These are phyloP conservation scores for Tachina fera DNA, from an alignment of 2,888 invertebrate genomes.

Conservation along the genomic window DNA sequence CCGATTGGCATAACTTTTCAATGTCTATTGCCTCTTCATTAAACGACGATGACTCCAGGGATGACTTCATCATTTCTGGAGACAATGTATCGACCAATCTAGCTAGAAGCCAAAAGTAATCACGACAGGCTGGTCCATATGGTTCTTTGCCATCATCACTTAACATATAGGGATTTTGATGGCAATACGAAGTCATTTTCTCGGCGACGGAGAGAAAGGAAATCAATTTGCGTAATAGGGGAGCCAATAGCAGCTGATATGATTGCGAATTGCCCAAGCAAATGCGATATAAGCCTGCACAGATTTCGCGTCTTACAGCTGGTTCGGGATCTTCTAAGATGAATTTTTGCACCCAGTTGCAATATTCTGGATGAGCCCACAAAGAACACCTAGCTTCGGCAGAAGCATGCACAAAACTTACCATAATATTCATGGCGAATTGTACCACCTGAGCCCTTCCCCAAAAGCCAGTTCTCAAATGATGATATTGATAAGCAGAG, in stretches of 20 bases:
- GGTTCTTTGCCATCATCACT: slow-evolving; percentile 91
- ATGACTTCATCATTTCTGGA: slow-evolving; percentile 89
- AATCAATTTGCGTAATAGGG: slow-evolving; percentile 91
- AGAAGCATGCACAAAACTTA: slow-evolving; percentile 96
- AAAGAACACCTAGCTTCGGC: slow-evolving; percentile 90
- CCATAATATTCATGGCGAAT: slow-evolving; percentile 95
- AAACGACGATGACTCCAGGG: slow-evolving; percentile 82
- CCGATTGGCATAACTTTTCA: slow-evolving; percentile 89
- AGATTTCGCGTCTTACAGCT: slow-evolving; percentile 94
- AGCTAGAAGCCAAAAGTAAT: slow-evolving; percentile 97
- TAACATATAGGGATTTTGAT: slow-evolving; percentile 81
- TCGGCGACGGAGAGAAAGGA: slow-evolving; percentile 93
- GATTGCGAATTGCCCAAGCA: slow-evolving; percentile 87
- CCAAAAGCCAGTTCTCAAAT: slow-evolving; percentile 96
- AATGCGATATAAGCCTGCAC: slow-evolving; percentile 94
- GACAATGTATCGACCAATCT: slow-evolving; percentile 93
- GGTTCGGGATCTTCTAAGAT: slow-evolving; percentile 97
- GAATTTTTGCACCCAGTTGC: slow-evolving; percentile 92
- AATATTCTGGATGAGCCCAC: slow-evolving; percentile 89
- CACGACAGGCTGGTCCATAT: slow-evolving; percentile 96
- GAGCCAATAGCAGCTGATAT: slow-evolving; percentile 87
- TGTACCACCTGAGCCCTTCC: slow-evolving; percentile 96
- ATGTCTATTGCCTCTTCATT: slow-evolving; percentile 84
- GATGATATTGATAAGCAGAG: slow-evolving; percentile 86
- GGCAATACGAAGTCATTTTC: slow-evolving; percentile 86